Base-by-base conservation (phyloP, 1,140 invertebrate genomes). In the Dreissena polymorpha region DNA sequence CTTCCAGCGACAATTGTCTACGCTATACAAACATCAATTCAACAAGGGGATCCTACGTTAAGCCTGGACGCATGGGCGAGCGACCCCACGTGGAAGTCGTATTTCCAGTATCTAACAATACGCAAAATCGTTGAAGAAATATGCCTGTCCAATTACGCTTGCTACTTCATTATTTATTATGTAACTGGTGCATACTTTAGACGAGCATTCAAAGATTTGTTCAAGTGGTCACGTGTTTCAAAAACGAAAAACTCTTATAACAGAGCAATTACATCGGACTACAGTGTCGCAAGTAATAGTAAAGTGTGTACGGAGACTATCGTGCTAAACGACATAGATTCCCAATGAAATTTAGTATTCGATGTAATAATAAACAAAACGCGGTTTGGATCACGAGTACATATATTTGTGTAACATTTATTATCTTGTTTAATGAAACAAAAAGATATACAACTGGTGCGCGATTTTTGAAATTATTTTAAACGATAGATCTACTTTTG, bases 131-230 rank as follows among this genome's bases (percentile, higher is more conserved):
- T 91, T 8, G 88, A 91, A 71, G 91, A 91, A 77, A 86, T 93
- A 21, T 90, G 89, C 18, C 73, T 92, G 73, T 92, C 92, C 13
- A 92, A 92, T 83, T 92, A 92, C 53, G 90, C 92, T 0, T 90
- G 89, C 69, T 92, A 93, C 75, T 91, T 92, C 85, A 91, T 91
- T 75, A 92, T 93, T 55, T 93, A 93, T 70, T 90, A 88, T 67
- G 77, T 89, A 8, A 92, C 91, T 0, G 92, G 92, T 0, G 88
- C 87, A 68, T 86, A 89, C 64, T 93, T 92, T 80, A 80, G 92
- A 23, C 73, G 86, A 51, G 84, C 88, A 74, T 86, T 91, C 23
- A 85, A 85, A 68, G 68, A 78, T 29, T 50, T 91, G 23, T 83
- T 92, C 18, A 82, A 85, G 21, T 81, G 86, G 27, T 27, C 68